Conservation (phyloP, 2,888 invertebrate genomes). For the Catocala nupta region DNA sequence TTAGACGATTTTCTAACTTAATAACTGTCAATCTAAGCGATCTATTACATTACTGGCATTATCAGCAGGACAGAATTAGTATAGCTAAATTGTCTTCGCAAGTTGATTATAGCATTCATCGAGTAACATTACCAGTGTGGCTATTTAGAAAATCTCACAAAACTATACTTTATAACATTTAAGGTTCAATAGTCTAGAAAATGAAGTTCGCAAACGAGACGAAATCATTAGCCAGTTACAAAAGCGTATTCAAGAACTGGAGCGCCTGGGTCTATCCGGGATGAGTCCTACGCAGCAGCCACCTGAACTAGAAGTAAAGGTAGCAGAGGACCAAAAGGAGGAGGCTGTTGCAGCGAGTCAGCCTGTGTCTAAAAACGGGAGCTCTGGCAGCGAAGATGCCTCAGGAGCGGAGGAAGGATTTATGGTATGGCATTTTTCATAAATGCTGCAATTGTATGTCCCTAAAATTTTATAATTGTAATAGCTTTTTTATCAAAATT, state of each 20-base stretch:
- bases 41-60: too few relatives aligned
- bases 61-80: too few relatives aligned
- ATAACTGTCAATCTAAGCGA: too few relatives aligned
- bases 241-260: constrained; percentile 90
- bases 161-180: constrained; percentile 22
- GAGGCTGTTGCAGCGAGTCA: constrained; percentile 42
- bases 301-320: constrained; percentile 39
- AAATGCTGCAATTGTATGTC: not conserved
- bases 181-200: constrained; percentile 92
- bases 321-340: constrained; percentile 30
- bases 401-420: constrained; percentile 82
- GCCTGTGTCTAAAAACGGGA: constrained; percentile 66
- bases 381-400: constrained; percentile 82
- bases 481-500: too few relatives aligned
- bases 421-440: constrained; percentile 68
- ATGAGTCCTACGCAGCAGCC: constrained; percentile 45
- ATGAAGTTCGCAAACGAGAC: constrained; percentile 93
- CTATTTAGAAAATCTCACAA: too few relatives aligned
- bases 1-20: too few relatives aligned
- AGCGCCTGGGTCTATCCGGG: constrained; percentile 74
- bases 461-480: too few relatives aligned
- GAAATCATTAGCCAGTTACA: constrained; percentile 93
- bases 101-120: too few relatives aligned
- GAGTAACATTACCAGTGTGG: too few relatives aligned
- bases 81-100: too few relatives aligned